These are phyloP conservation scores for Montipora capricornis DNA, from an alignment of 64 coral and sea anemone species.

Conservation along the genomic window DNA sequence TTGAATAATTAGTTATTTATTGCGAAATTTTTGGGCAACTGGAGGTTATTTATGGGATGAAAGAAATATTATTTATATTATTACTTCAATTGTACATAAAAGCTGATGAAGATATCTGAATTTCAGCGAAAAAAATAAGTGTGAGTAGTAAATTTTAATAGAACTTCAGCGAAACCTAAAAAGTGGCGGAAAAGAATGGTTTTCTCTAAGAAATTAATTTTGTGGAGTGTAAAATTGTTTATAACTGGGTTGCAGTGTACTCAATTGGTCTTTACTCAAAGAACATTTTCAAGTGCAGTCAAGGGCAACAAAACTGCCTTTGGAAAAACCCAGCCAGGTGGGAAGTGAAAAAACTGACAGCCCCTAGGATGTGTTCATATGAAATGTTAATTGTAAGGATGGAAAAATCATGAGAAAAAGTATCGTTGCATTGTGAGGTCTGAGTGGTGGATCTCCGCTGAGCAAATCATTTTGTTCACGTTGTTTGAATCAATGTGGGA, in stretches of 20 bases:
- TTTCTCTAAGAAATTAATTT: constrained; percentile 36
- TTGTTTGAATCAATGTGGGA: constrained; percentile 38
- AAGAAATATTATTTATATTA: constrained; percentile 31
- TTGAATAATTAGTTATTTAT: constrained; percentile 49
- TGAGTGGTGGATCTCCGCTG: neutral
- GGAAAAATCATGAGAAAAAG: neutral
- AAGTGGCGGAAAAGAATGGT: neutral
- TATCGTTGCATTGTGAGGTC: neutral
- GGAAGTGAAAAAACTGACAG: neutral
- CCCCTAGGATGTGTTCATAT: neutral
- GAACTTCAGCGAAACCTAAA: neutral
- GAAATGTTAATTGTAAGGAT: neutral
- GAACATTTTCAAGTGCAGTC: neutral
- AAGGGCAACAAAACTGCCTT: neutral
- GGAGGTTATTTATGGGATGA: constrained; percentile 12
- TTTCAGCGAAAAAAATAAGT: constrained; percentile 29
- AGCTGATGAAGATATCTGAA: neutral
- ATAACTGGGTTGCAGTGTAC: neutral
- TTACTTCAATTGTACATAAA: constrained; percentile 41
- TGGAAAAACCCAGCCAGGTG: neutral
- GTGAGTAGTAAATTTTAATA: neutral
- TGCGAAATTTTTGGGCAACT: neutral
- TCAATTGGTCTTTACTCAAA: neutral
- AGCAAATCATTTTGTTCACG: constrained; percentile 2
- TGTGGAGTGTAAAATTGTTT: constrained; percentile 25